Conservation (phyloP, 2,797 vertebrate genomes). For the Helostoma temminkii region DNA sequence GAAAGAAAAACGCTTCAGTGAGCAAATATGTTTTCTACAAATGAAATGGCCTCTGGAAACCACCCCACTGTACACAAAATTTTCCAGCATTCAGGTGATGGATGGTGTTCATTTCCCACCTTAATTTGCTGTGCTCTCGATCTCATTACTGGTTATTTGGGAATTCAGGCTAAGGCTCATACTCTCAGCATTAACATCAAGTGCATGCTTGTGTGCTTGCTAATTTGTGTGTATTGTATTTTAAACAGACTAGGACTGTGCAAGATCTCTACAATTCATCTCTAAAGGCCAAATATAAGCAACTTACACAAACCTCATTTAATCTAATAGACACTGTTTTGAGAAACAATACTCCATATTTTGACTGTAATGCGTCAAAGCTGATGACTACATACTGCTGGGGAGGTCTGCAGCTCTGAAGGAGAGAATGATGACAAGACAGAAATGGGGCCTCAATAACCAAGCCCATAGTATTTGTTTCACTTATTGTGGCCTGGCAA, state of each 20-base stretch:
- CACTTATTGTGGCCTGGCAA: constrained; percentile 51
- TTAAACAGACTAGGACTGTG: constrained; percentile 24
- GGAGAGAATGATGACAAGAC: constrained; percentile 37
- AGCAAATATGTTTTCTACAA: constrained; percentile 33
- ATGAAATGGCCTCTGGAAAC: constrained; percentile 35
- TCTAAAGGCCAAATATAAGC: constrained; percentile 41
- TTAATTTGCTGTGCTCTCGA: constrained; percentile 21
- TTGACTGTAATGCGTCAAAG: constrained; percentile 66
- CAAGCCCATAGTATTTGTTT: constrained; percentile 43
- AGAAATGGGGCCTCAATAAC: constrained; percentile 36
- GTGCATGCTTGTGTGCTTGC: constrained; percentile 8
- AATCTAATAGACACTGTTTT: constrained; percentile 72
- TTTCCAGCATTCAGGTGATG: constrained; percentile 49
- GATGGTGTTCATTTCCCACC: constrained; percentile 56
- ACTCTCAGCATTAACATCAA: constrained; percentile 12
- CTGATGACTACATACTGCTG: constrained; percentile 27
- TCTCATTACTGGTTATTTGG: constrained; percentile 11
- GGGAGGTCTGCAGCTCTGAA: constrained; percentile 44
- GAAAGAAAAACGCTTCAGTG: constrained; percentile 11
- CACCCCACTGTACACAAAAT: background rate
- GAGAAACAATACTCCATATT: constrained; percentile 67
- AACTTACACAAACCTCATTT: constrained; percentile 50
- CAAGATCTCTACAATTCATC: constrained; percentile 21
- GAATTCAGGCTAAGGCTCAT: constrained; percentile 17
- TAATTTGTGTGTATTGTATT: constrained; percentile 24